Conservation (phyloP, 30 jellyfish, hydroid and myxozoan genomes). For the Hydractinia echinata region DNA sequence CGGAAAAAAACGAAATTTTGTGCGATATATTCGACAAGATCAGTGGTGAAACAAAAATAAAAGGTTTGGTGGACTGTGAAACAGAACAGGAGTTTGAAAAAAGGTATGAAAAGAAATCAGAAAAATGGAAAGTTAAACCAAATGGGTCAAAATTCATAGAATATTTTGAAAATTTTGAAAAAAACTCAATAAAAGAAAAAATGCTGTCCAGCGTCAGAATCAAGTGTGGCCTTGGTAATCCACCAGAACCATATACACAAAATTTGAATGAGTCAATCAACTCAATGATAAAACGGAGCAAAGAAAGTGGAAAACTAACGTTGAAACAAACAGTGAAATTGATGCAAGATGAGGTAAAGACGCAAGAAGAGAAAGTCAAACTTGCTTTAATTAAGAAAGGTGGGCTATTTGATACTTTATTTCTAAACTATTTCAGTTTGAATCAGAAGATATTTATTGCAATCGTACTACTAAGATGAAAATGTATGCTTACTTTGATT, state of each 20-base stretch:
- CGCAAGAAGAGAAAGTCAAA: no score
- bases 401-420: no score
- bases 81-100: conserved; percentile 23
- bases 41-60: conserved; percentile 25
- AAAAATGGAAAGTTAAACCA: conserved; percentile 5
- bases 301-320: no score
- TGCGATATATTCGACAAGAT: conserved; percentile 29
- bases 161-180: conserved; percentile 2
- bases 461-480: no score
- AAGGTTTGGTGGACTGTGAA: conserved; percentile 28
- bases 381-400: no score
- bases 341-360: no score
- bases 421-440: no score
- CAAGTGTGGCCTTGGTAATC: conserved; percentile 44
- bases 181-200: conserved; percentile 20
- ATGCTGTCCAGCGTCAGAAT: conserved; percentile 24
- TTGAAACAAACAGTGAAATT: no score
- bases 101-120: conserved; percentile 13
- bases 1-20: neutral
- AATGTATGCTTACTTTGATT: no score
- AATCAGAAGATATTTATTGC: no score
- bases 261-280: neutral
- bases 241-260: neutral
- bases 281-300: no score
- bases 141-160: neutral